phyloP scores from a whole-genome alignment of 2,888 invertebrate genomes.

The Physocephala rufipes region DNA sequence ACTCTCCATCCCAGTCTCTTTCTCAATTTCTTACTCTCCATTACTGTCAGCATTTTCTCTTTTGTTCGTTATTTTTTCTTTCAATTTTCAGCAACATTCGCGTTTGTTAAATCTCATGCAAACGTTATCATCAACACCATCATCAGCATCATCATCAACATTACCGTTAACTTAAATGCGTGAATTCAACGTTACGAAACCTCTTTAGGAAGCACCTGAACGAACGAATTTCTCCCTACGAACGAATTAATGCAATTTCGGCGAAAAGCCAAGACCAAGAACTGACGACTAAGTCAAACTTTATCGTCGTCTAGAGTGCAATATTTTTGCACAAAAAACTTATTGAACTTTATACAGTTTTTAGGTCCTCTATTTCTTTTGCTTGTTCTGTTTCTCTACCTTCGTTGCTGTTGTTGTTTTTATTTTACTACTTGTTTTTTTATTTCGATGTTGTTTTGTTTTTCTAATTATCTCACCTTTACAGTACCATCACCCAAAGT shows the following conservation, averaged over 20 bases:
- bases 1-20: too few relatives aligned
- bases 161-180: not conserved
- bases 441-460: not conserved
- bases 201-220: not conserved
- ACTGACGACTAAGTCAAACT: constrained; percentile 7
- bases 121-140: not conserved
- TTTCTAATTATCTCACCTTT: not conserved
- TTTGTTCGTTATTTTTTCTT: not conserved
- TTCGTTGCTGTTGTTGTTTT: not conserved
- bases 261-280: not conserved
- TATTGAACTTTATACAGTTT: not conserved
- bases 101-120: not conserved
- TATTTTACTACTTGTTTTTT: not conserved
- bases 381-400: not conserved
- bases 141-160: not conserved
- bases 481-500: not conserved
- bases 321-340: constrained; percentile 9
- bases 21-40: too few relatives aligned
- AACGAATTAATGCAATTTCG: constrained; percentile 20
- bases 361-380: too few relatives aligned
- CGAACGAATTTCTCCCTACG: not conserved
- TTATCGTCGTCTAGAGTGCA: constrained; percentile 25
- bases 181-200: not conserved
- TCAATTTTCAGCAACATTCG: not conserved
- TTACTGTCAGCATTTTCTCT: too few relatives aligned